phyloP scores from a whole-genome alignment of 2,797 vertebrate species.

The Myripristis murdjan region DNA sequence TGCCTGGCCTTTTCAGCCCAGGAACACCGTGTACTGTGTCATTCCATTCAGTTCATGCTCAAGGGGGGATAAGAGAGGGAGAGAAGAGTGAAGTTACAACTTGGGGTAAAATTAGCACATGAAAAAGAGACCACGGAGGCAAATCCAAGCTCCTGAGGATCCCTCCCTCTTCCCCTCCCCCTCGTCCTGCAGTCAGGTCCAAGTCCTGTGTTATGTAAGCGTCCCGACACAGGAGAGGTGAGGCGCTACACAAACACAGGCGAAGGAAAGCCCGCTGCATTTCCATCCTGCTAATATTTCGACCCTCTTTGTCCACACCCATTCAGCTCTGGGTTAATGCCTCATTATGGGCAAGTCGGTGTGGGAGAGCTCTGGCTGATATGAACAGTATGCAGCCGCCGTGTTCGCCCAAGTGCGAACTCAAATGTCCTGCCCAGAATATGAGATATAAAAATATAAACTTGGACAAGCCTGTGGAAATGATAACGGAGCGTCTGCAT shows the following conservation, averaged over 20 bases:
- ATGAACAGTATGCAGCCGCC: background rate
- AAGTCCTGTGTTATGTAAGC: conserved; percentile 49
- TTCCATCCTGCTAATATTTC: conserved; percentile 4
- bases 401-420: conserved; percentile 8
- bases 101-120: conserved; percentile 79
- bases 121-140: conserved; percentile 37
- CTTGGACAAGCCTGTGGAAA: conserved; percentile 1
- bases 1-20: background rate
- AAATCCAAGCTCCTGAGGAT: conserved; percentile 43
- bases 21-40: conserved; percentile 60
- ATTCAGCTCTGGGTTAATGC: background rate
- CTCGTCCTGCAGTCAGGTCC: background rate
- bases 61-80: conserved; percentile 14
- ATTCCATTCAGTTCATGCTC: conserved; percentile 33
- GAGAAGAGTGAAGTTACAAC: conserved; percentile 57
- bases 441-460: conserved; percentile 3
- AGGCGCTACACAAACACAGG: conserved; percentile 8
- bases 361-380: background rate
- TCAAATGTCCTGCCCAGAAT: background rate
- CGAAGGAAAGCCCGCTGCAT: background rate
- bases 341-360: background rate
- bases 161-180: conserved; percentile 19
- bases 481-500: background rate
- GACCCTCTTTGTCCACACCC: conserved; percentile 12
- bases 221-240: background rate